Conservation (phyloP, 1,140 invertebrate species). For the Panulirus ornatus region DNA sequence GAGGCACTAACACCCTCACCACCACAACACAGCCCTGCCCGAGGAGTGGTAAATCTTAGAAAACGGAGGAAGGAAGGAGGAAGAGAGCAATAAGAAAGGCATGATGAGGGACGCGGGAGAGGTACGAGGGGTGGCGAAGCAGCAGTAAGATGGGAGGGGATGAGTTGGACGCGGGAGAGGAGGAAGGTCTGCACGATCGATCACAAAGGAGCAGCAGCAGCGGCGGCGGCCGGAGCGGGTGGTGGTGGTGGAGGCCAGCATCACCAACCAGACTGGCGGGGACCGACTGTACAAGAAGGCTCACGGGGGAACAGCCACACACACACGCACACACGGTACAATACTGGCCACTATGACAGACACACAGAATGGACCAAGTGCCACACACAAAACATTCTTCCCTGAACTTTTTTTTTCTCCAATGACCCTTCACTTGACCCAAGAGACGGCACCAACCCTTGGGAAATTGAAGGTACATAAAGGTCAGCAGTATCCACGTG, state of each 20-base stretch:
- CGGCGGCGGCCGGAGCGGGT: too few species aligned
- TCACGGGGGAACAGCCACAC: neutral
- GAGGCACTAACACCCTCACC: too few species aligned
- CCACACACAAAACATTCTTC: too few species aligned
- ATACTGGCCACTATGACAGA: too few species aligned
- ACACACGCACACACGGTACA: conserved; percentile 1
- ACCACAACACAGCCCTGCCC: too few species aligned
- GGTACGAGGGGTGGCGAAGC: neutral
- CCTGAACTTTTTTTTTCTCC: too few species aligned
- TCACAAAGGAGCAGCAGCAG: conserved; percentile 47
- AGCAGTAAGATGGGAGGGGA: neutral
- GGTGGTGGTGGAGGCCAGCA: conserved; percentile 31
- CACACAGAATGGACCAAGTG: too few species aligned
- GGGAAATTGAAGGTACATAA: too few species aligned
- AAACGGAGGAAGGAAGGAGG: neutral
- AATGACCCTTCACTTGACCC: too few species aligned
- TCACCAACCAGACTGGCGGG: neutral
- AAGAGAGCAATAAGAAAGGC: neutral
- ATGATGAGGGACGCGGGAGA: neutral
- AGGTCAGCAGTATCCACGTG: too few species aligned
- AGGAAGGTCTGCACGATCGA: conserved; percentile 17
- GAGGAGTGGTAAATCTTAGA: too few species aligned
- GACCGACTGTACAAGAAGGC: neutral
- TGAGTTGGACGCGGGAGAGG: neutral
- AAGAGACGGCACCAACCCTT: too few species aligned